Conservation (phyloP, 2,113 vertebrate genomes). For the Mustela lutreola region DNA sequence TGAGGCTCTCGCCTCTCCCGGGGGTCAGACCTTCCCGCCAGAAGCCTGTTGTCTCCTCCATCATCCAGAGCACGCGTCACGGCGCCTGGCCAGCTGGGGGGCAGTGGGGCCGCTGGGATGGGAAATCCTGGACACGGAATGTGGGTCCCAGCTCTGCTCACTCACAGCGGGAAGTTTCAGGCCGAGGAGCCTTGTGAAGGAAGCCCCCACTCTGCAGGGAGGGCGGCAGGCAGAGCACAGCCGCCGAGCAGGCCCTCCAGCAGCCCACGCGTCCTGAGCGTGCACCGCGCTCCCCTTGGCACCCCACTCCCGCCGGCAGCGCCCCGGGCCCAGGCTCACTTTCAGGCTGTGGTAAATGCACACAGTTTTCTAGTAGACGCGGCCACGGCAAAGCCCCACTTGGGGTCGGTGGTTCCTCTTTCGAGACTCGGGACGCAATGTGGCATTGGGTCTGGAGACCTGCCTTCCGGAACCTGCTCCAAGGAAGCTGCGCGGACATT, state of each 20-base stretch:
- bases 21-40: not conserved
- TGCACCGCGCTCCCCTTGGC: accelerated
- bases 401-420: accelerated
- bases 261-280: accelerated
- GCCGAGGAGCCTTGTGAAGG: accelerated
- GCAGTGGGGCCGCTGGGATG: accelerated
- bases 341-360: too few species aligned
- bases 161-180: accelerated
- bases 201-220: accelerated
- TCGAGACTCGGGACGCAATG: not conserved
- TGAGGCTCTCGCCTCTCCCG: accelerated
- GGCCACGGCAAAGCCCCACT: not conserved
- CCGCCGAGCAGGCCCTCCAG: too few species aligned
- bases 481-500: not conserved
- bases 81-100: accelerated
- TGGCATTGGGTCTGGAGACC: accelerated
- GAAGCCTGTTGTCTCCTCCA: accelerated
- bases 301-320: not conserved
- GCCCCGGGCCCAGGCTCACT: not conserved
- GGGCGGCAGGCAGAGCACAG: not conserved
- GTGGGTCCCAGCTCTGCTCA: accelerated
- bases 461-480: not conserved
- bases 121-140: too few species aligned
- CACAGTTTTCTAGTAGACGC: accelerated
- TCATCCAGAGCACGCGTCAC: accelerated